Base-by-base conservation (phyloP, 1,140 invertebrate species). In the Drosophila mauritiana region DNA sequence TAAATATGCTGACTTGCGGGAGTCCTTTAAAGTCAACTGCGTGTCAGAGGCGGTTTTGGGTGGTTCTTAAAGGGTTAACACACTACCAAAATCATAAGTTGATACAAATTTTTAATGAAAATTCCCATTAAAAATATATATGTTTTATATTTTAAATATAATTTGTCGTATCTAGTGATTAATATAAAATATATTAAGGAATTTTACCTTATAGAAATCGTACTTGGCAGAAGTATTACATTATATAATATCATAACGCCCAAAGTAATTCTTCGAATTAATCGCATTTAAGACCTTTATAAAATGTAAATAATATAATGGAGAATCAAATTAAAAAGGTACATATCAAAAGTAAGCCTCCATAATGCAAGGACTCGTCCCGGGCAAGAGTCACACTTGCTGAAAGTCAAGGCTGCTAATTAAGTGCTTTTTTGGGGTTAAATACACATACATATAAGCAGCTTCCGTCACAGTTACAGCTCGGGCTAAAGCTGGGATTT, bases 361-460 rank as follows among this genome's bases (percentile, higher is more conserved):
- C 13, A 58, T 58, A 12, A 58, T 3, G 7, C 7, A 42, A 1
- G 40, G 15, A 42, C 25, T 12, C 51, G 34, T 20, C 37, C 8
- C 12, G 39, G 36, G 17, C 3, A 37, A 37, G 8, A 34, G 57
- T 56, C 59, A 63, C 56, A 63, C 56, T 51, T 17, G 65, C 52
- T 46, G 62, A 78, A 84, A 89, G 85, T 89, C 84, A 89, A 89
- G 85, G 80, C 81, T 89, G 77, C 84, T 89, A 89, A 89, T 89
- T 89, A 89, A 90, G 85, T 84, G 84, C 54, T 70, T 80, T 74
- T 78, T 85, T 76, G 77, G 53, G 83, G 65, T 79, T 69, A 78
- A 76, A 73, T 69, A 76, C 83, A 82, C 83, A 82, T 68, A 67
- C 52, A 39, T 48, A 62, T 68, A 48, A 68, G 68, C 15, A 27